Base-by-base conservation (phyloP, 2,113 vertebrate genomes). In the Notothenia rossii region DNA sequence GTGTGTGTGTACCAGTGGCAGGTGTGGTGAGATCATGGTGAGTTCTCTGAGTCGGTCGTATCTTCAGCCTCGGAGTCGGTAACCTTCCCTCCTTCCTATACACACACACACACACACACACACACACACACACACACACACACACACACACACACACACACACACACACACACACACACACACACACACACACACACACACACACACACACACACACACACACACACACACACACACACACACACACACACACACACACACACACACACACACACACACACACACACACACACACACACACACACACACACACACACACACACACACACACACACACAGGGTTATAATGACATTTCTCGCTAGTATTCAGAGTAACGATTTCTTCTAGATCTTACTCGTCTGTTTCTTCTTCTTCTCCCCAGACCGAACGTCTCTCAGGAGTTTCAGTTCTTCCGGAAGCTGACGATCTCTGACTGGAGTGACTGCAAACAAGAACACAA, bases 1-100 rank as follows among this genome's bases (percentile, higher is more conserved):
- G 62, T 61, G 22, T 46, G 54, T 50, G 58, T 58, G 5, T 83
- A 93, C 91, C 92, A 0, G 76, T 65, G n/a, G 84, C 79, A 65
- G 92, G 92, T 45, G 92, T 89, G 58, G 87, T 90, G 70, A 91
- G 81, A 78, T 92, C 90, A 10, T 85, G 90, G 72, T 90, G 92
- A 58, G 87, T 93, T 72, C 92, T 91, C 76, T 89, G 92, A 60
- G 88, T 84, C 1, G 79, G 86, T 10, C 73, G 72, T 14, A 79
- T 59, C 83, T 76, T 90, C 75, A 91, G 64, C 60, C 53, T 53
- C 0, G 91, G 88, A 33, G 92, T 90, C 1, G 87, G 84, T 58
- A 91, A 74, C 66, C 89, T 75, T 11, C 88, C 92, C 33, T 86
- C 90, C 59, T 84, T 83, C 13, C 87, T 88, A 33, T 13, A 43